Evolutionary conservation across 2,888 invertebrate species (phyloP).

Genomic region (Lordiphosa andalusiaca): DNA sequence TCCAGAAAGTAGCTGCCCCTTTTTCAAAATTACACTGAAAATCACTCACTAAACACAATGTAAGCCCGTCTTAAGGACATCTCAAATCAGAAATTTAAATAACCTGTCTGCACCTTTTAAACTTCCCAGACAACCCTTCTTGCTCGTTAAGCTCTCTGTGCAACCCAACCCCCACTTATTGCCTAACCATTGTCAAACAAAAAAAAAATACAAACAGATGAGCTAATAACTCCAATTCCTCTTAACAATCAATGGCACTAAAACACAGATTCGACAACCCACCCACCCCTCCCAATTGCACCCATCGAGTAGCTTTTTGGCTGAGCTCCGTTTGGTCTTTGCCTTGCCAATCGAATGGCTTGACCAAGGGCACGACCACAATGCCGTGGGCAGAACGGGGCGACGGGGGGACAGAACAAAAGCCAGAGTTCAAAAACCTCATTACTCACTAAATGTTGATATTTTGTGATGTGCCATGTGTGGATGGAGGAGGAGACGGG

Average conservation of each 20-base stretch:
- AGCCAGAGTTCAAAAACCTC: constrained; percentile 55
- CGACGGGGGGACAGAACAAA: constrained; percentile 7
- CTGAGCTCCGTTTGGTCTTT: constrained; percentile 16
- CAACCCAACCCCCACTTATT: constrained; percentile 8
- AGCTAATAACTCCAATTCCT: constrained; percentile 51
- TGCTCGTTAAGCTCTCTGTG: background rate
- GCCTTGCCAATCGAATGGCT: constrained; percentile 38
- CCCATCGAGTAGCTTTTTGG: constrained; percentile 10
- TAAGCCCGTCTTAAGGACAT: too few species aligned
- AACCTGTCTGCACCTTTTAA: too few species aligned
- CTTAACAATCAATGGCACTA: constrained; percentile 30
- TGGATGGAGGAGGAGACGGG: constrained; percentile 9
- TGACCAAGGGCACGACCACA: constrained; percentile 24
- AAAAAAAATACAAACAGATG: constrained; percentile 52
- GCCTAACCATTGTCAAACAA: constrained; percentile 29
- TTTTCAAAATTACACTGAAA: too few species aligned
- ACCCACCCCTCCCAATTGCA: constrained; percentile 28
- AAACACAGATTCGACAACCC: constrained; percentile 2
- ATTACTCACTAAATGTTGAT: constrained; percentile 42
- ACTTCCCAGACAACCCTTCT: too few species aligned
- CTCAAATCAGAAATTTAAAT: too few species aligned
- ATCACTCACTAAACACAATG: too few species aligned
- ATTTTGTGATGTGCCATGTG: constrained; percentile 33
- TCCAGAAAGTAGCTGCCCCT: too few species aligned
- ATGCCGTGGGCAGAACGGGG: background rate